phyloP scores from a whole-genome alignment of 2,888 invertebrate species.

The Sabatieria punctata region DNA sequence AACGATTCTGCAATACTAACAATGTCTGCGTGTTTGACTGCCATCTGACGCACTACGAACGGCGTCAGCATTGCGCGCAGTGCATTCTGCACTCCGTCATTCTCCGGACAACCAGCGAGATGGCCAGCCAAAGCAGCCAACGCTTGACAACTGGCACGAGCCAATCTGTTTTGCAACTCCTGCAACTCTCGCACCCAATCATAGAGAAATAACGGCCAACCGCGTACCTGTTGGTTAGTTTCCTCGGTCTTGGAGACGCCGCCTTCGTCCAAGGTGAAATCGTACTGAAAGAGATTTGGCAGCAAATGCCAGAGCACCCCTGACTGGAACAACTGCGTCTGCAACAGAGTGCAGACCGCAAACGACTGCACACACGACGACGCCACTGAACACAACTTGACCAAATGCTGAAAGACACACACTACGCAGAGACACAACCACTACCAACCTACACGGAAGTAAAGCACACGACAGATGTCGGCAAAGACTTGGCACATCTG shows the following conservation, averaged over 20 bases:
- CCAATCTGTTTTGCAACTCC: slow-evolving; percentile 78
- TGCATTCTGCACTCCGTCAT: slow-evolving; percentile 46
- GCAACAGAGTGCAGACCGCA: slow-evolving; percentile 64
- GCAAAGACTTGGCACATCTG: slow-evolving; percentile 67
- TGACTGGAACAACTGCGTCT: slow-evolving; percentile 56
- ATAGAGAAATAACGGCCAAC: no score
- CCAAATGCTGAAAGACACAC: slow-evolving; percentile 49
- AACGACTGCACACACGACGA: slow-evolving; percentile 76
- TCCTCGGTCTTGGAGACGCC: slow-evolving; percentile 69
- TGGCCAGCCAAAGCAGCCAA: slow-evolving; percentile 66
- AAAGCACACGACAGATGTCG: slow-evolving; percentile 66
- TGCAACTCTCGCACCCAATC: slow-evolving; percentile 41
- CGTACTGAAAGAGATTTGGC: slow-evolving; percentile 75
- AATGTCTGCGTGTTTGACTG: slow-evolving; percentile 37
- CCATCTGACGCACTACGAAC: slow-evolving; percentile 60
- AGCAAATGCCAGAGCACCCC: slow-evolving; percentile 83
- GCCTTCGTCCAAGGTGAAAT: slow-evolving; percentile 89
- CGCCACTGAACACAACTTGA: slow-evolving; percentile 63
- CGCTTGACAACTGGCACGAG: slow-evolving; percentile 65
- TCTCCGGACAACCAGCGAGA: slow-evolving; percentile 42
- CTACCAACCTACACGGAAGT: slow-evolving; percentile 50
- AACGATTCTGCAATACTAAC: slow-evolving; percentile 8
- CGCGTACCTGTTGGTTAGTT: slow-evolving; percentile 55
- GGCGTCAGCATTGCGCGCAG: slow-evolving; percentile 59
- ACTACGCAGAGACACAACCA: background rate